A percentile compares a stretch with the other conserved stretches of the same genome.
Conservation (phyloP, 2,888 invertebrate genomes). For the Eumacrocentrus americanus region DNA sequence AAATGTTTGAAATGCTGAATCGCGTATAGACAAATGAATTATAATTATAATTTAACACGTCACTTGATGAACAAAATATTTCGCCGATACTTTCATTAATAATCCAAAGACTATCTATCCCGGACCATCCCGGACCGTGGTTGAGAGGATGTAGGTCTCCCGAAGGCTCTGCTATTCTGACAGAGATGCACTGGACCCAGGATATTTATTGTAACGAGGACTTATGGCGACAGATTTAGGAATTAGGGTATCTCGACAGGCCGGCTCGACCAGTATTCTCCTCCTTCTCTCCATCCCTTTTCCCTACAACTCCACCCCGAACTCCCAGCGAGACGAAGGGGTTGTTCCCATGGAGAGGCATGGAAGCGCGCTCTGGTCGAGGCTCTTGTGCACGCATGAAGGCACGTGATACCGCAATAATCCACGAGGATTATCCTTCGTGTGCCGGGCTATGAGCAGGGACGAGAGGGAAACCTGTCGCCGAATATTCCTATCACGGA, state of each 20-base stretch:
- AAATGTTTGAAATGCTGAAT: too few relatives aligned
- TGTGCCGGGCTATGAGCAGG: slow-evolving; percentile 29
- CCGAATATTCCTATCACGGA: slow-evolving; percentile 55
- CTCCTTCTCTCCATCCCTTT: slow-evolving; percentile 15
- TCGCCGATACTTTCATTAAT: slow-evolving; percentile 5
- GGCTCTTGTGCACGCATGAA: slow-evolving; percentile 55
- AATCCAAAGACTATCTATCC: slow-evolving; percentile 15
- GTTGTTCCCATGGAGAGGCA: slow-evolving; percentile 34
- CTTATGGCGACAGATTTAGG: slow-evolving; percentile 63
- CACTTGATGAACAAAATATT: too few relatives aligned
- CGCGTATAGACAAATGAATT: too few relatives aligned
- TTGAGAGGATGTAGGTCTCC: slow-evolving; percentile 14
- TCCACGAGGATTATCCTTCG: slow-evolving; percentile 60
- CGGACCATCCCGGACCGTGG: neutral
- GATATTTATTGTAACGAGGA: slow-evolving; percentile 63
- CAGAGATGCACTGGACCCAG: slow-evolving; percentile 42
- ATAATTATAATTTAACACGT: too few relatives aligned
- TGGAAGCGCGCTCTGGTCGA: slow-evolving; percentile 44
- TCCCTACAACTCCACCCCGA: slow-evolving; percentile 33
- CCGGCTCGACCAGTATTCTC: slow-evolving; percentile 43
- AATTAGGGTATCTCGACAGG: slow-evolving; percentile 62
- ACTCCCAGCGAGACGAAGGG: slow-evolving; percentile 33
- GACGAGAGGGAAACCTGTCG: slow-evolving; percentile 25
- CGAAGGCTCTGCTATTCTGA: slow-evolving; percentile 15
- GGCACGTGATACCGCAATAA: slow-evolving; percentile 62